Evolutionary conservation across 2,797 vertebrate species (phyloP), one percentile per base, ranked within the genome.

Genomic region (Silurus aristotelis): DNA sequence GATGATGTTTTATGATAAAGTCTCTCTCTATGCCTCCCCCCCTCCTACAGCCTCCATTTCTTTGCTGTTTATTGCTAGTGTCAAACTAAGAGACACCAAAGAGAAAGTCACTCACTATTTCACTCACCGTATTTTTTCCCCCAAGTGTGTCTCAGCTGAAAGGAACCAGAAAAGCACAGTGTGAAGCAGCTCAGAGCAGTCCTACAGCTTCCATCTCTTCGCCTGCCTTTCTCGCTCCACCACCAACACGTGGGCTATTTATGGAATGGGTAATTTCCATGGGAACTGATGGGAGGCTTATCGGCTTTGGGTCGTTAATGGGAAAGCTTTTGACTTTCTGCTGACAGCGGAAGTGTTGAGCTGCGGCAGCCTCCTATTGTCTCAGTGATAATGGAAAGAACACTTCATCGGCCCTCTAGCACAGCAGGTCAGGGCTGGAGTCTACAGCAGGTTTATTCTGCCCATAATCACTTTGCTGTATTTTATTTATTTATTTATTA

Each of bases 241-340:
- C 64, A 43, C 60, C 72, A 63, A 76, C 58, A 61, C 55, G 60
- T 66, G n/a, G 81, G 61, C 67, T 90, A 85, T 88, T 87, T 87
- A 80, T 87, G 86, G 80, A 84, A 85, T 89, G 63, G 79, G 75
- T 88, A 56, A 89, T 89, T 89, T 87, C 87, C 87, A 90, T 91
- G 87, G 87, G 80, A 87, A 89, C 88, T 71, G 67, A 75, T 52
- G 55, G 64, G 83, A 86, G 87, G 84, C 88, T 89, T 80, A 86
- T 81, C 85, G 83, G 68, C 83, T 68, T 80, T 80, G 73, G 85
- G 77, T 76, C 86, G 85, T 86, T 81, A 70, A 84, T 87, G 58
- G 85, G 87, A 89, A 84, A 82, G 79, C 89, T 84, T 89, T 80
- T 83, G 84, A 77, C 78, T 85, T 75, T 63, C 70, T 52, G 63